These are phyloP conservation scores for Ceratina calcarata DNA, from an alignment of 1,140 invertebrate genomes.

Conservation along the genomic window DNA sequence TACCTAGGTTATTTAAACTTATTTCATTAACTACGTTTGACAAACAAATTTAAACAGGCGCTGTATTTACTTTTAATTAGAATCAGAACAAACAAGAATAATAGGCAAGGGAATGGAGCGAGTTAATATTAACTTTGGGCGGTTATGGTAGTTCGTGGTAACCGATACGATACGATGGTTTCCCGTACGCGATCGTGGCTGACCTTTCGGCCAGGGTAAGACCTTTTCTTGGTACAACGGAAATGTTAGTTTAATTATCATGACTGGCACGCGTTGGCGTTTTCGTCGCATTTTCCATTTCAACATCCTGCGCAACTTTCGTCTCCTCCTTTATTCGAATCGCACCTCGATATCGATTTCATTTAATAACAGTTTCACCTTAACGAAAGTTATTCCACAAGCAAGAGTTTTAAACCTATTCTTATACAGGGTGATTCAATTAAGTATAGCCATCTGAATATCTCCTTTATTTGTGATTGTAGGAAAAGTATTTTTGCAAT, in stretches of 20 bases:
- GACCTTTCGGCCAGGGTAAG: conserved; percentile 39
- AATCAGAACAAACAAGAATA: background rate
- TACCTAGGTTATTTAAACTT: too few relatives aligned
- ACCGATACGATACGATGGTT: background rate
- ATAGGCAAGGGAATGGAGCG: background rate
- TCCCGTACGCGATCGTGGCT: background rate
- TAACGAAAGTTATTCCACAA: too few relatives aligned
- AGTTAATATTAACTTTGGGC: background rate
- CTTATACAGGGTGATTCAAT: too few relatives aligned
- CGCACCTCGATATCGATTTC: too few relatives aligned
- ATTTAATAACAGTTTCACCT: too few relatives aligned
- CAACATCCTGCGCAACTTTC: conserved; percentile 7
- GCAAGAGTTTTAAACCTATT: too few relatives aligned
- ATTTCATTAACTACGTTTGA: too few relatives aligned
- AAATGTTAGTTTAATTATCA: conserved; percentile 52
- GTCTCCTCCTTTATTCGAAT: background rate
- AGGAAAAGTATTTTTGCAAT: too few relatives aligned
- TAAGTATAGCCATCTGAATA: too few relatives aligned
- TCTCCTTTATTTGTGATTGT: too few relatives aligned
- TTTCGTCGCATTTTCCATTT: conserved; percentile 6
- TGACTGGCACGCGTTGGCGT: conserved; percentile 11
- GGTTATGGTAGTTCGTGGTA: background rate
- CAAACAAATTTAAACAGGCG: background rate
- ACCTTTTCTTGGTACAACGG: conserved; percentile 36
- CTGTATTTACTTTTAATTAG: background rate